phyloP scores from a whole-genome alignment of 2,888 invertebrate species.

The Heteromurus nitidus region DNA sequence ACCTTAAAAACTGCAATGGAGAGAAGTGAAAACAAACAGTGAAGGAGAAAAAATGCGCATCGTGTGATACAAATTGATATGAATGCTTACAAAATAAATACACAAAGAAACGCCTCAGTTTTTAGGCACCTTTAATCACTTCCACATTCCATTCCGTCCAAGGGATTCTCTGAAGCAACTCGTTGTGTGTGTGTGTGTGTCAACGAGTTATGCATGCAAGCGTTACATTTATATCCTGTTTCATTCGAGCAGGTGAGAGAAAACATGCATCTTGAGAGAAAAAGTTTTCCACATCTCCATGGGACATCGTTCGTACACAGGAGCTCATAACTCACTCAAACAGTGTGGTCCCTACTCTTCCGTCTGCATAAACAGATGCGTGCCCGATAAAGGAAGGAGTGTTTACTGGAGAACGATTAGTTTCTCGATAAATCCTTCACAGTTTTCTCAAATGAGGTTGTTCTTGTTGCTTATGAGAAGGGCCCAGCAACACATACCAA shows the following conservation, averaged over 20 bases:
- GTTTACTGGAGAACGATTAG: slow-evolving; percentile 5
- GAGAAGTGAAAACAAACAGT: background rate
- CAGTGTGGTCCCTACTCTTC: too few species aligned
- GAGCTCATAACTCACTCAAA: slow-evolving; percentile 28
- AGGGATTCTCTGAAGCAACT: too few species aligned
- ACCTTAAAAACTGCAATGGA: too few species aligned
- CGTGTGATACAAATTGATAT: slow-evolving; percentile 2
- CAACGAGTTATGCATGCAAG: too few species aligned
- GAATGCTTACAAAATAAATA: slow-evolving; percentile 5
- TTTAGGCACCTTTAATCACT: background rate
- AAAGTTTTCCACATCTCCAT: background rate
- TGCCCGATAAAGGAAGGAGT: background rate
- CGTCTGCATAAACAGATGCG: background rate
- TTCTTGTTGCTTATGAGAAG: background rate
- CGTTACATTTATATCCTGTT: too few species aligned
- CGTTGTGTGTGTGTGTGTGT: too few species aligned
- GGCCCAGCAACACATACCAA: background rate
- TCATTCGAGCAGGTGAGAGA: slow-evolving; percentile 3
- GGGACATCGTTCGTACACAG: slow-evolving; percentile 23
- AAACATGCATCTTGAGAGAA: background rate
- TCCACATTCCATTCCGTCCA: background rate
- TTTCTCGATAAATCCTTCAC: slow-evolving; percentile 17
- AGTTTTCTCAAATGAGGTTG: background rate
- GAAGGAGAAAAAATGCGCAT: background rate
- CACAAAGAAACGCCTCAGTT: background rate